Evolutionary conservation across 2,888 invertebrate species (phyloP).

Genomic region (Dryococelus australis): DNA sequence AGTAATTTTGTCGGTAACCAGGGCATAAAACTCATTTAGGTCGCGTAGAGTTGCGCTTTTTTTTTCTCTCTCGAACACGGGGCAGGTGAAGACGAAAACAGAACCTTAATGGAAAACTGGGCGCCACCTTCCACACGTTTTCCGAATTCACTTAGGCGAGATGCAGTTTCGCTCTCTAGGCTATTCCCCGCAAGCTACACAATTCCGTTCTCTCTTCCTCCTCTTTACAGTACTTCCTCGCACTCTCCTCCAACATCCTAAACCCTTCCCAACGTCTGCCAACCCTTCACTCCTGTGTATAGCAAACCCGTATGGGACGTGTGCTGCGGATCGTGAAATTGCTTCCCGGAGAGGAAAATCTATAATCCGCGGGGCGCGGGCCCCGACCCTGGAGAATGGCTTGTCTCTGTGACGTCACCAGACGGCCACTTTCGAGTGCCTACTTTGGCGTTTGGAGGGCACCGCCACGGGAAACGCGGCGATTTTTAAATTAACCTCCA

Average conservation of each 20-base stretch:
- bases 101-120: no score
- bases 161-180: neutral
- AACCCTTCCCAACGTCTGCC: neutral
- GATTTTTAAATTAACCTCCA: no score
- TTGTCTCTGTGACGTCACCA: neutral
- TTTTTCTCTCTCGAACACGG: no score
- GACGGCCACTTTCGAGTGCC: no score
- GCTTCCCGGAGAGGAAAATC: conserved; percentile 26
- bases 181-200: neutral
- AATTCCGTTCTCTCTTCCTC: neutral
- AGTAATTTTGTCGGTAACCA: no score
- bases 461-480: no score
- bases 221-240: no score
- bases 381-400: neutral
- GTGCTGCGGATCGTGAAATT: conserved; percentile 33
- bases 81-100: no score
- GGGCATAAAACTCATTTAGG: no score
- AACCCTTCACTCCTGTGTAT: conserved; percentile 11
- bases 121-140: neutral
- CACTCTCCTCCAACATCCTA: neutral
- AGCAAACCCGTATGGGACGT: conserved; percentile 13
- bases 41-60: no score
- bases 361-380: conserved; percentile 22
- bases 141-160: conserved; percentile 17
- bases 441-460: no score